phyloP scores from a whole-genome alignment of 2,113 vertebrate species.

The human region DNA sequence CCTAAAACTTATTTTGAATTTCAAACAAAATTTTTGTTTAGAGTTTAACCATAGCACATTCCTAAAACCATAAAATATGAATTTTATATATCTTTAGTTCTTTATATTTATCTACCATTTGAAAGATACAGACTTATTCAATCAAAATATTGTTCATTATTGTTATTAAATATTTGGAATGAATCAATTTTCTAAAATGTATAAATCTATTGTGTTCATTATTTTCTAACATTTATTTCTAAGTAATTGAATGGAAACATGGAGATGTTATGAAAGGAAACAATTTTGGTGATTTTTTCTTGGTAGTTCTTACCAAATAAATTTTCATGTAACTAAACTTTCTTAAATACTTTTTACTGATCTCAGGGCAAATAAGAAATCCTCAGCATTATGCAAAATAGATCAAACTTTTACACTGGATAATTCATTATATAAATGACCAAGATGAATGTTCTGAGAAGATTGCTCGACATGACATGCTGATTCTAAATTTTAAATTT shows the following conservation, averaged over 20 bases:
- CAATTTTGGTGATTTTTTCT: background rate
- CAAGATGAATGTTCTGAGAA: background rate
- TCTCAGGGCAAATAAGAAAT: background rate
- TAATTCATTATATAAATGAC: background rate
- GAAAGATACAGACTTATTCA: background rate
- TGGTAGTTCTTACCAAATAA: background rate
- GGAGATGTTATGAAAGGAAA: background rate
- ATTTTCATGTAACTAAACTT: background rate
- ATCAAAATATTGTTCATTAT: background rate
- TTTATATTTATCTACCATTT: constrained; percentile 9
- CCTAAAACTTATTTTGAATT: constrained; percentile 76
- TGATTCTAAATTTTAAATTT: background rate
- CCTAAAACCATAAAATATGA: background rate
- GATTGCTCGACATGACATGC: background rate
- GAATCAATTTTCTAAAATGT: background rate
- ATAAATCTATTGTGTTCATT: background rate
- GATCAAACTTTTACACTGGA: background rate
- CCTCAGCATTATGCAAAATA: background rate
- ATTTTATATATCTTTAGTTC: constrained; percentile 15
- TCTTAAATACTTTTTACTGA: background rate
- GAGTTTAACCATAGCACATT: background rate
- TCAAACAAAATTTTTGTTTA: constrained; percentile 74
- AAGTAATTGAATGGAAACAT: background rate
- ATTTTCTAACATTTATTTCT: background rate
- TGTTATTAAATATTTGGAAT: constrained; percentile 25